Percentiles rank a stretch among this genome's conserved stretches.
Conservation (phyloP, 2,888 invertebrate species). For the Platycheirus rosarum region DNA sequence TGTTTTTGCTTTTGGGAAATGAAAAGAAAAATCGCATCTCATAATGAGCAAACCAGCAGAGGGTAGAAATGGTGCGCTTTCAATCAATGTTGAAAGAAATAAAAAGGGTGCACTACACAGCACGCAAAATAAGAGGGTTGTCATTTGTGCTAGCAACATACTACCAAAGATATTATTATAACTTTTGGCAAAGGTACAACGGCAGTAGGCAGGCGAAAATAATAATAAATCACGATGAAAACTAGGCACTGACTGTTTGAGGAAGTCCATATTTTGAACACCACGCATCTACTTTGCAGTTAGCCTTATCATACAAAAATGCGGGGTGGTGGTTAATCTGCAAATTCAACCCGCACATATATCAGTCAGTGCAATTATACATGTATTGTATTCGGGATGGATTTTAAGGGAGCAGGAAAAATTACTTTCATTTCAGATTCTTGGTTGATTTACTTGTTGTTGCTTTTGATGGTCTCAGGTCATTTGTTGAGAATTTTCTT, state of each 20-base stretch:
- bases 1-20: conserved; percentile 35
- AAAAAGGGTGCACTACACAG: conserved; percentile 53
- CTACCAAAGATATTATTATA: conserved; percentile 65
- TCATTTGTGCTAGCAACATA: conserved; percentile 31
- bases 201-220: conserved; percentile 51
- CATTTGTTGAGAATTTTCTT: conserved; percentile 11
- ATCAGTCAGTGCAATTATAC: conserved; percentile 40
- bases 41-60: conserved; percentile 40
- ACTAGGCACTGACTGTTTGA: conserved; percentile 57
- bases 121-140: conserved; percentile 56
- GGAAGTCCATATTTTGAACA: conserved; percentile 48
- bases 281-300: conserved; percentile 9
- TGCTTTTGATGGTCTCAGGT: conserved; percentile 8
- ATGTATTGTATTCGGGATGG: conserved; percentile 18
- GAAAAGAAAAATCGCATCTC: conserved; percentile 39
- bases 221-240: conserved; percentile 65
- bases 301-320: conserved; percentile 36
- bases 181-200: conserved; percentile 66
- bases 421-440: conserved; percentile 49
- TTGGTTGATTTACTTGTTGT: conserved; percentile 31
- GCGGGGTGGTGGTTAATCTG: conserved; percentile 66
- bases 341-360: conserved; percentile 64
- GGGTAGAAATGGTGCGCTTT: conserved; percentile 38
- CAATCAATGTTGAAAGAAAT: conserved; percentile 47
- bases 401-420: conserved; percentile 27